Conservation (phyloP, 2,888 invertebrate species). For the Apodemia duryi region DNA sequence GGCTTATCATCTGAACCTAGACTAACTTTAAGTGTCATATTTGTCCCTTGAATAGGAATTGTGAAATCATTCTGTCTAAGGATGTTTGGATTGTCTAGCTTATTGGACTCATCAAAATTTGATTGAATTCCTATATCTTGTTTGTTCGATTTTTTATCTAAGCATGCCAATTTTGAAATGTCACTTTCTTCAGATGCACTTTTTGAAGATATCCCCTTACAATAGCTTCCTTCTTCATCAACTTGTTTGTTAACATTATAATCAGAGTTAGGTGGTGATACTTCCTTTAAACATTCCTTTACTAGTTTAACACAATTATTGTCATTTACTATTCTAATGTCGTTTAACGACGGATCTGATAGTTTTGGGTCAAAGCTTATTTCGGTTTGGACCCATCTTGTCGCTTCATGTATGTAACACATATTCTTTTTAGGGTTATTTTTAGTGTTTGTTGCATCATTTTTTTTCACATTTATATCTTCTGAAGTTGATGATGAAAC, state of each 20-base stretch:
- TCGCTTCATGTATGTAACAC: slow-evolving; percentile 41
- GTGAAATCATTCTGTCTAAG: slow-evolving; percentile 43
- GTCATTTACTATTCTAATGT: slow-evolving; percentile 53
- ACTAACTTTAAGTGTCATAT: slow-evolving; percentile 60
- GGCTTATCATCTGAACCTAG: slow-evolving; percentile 29
- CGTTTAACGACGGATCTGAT: slow-evolving; percentile 57
- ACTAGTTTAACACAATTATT: slow-evolving; percentile 46
- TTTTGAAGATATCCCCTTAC: slow-evolving; percentile 19
- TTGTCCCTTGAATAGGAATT: slow-evolving; percentile 66
- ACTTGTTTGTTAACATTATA: slow-evolving; percentile 22
- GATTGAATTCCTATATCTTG: slow-evolving; percentile 35
- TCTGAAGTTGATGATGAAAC: slow-evolving; percentile 34
- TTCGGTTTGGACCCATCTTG: slow-evolving; percentile 63
- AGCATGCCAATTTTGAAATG: neutral
- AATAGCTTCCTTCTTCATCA: neutral
- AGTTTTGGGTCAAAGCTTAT: slow-evolving; percentile 66
- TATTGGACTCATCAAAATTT: slow-evolving; percentile 21
- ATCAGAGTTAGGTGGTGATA: slow-evolving; percentile 26
- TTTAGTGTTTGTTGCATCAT: slow-evolving; percentile 22
- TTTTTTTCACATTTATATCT: slow-evolving; percentile 18
- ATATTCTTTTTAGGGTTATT: slow-evolving; percentile 17
- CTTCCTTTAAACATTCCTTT: slow-evolving; percentile 43
- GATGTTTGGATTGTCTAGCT: slow-evolving; percentile 18
- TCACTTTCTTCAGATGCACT: slow-evolving; percentile 9
- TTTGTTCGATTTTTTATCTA: slow-evolving; percentile 20